These are phyloP conservation scores for Lepus timidus DNA, from an alignment of 2,113 vertebrate species.

Conservation along the genomic window DNA sequence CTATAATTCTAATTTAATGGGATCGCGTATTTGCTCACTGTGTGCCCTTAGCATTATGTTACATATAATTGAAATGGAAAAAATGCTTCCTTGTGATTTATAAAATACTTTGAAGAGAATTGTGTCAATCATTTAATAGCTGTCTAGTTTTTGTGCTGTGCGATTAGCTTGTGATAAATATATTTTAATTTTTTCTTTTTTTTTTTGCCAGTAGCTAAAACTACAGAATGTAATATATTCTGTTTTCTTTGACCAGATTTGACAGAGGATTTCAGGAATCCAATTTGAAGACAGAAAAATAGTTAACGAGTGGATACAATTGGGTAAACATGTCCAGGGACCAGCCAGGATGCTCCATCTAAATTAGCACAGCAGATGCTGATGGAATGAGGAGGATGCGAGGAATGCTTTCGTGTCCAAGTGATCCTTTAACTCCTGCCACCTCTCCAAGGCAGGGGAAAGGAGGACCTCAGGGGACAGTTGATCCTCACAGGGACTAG, in stretches of 20 bases:
- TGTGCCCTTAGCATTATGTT: background rate
- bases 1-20: constrained; percentile 27
- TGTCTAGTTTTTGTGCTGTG: constrained; percentile 35
- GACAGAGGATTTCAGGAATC: constrained; percentile 41
- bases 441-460: background rate
- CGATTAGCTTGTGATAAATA: constrained; percentile 22
- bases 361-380: constrained; percentile 54
- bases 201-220: background rate
- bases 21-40: background rate
- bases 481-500: background rate
- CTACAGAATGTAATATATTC: background rate
- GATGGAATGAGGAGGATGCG: background rate
- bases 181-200: constrained; percentile 47
- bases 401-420: background rate
- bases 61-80: constrained; percentile 10
- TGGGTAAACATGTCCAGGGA: background rate
- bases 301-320: background rate
- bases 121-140: constrained; percentile 41
- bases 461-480: background rate
- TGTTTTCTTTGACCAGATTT: background rate
- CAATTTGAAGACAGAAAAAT: background rate
- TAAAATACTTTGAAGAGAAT: constrained; percentile 50
- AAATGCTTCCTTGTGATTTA: constrained; percentile 27
- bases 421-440: background rate
- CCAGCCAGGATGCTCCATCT: constrained; percentile 4